A percentile compares a stretch with the other conserved stretches of the same genome.
phyloP scores from a whole-genome alignment of 2,888 invertebrate genomes.

The Drosophila robusta region DNA sequence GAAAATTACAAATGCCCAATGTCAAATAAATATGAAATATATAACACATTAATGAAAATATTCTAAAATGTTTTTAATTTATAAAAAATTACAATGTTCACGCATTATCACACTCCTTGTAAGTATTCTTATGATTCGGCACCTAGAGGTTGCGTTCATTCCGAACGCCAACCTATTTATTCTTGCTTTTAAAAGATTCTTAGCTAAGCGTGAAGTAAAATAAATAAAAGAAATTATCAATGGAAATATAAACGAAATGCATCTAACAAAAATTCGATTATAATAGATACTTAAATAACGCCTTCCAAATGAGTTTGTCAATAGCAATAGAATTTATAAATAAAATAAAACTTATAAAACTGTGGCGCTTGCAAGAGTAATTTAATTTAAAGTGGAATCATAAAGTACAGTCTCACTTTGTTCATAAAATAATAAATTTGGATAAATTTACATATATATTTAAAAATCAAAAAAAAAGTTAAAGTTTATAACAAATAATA shows the following conservation, averaged over 20 bases:
- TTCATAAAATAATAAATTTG: slow-evolving; percentile 48
- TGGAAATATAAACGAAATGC: slow-evolving; percentile 39
- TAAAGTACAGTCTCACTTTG: slow-evolving; percentile 21
- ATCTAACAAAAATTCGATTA: slow-evolving; percentile 43
- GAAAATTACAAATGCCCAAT: slow-evolving; percentile 28
- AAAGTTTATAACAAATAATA: slow-evolving; percentile 43
- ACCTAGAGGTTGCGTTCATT: slow-evolving; percentile 6
- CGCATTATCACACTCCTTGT: slow-evolving; percentile 25
- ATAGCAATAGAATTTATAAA: slow-evolving; percentile 51
- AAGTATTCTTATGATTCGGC: slow-evolving; percentile 28
- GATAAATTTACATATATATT: slow-evolving; percentile 31
- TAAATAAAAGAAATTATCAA: slow-evolving; percentile 22
- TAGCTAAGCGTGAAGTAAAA: slow-evolving; percentile 34
- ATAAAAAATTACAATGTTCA: slow-evolving; percentile 29
- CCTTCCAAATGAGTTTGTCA: slow-evolving; percentile 25
- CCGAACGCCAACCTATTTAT: slow-evolving; percentile 12
- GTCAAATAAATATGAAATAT: slow-evolving; percentile 36
- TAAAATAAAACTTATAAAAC: slow-evolving; percentile 21
- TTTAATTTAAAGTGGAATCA: slow-evolving; percentile 5
- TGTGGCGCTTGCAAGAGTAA: slow-evolving; percentile 5
- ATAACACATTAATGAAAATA: slow-evolving; percentile 27
- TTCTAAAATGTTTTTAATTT: slow-evolving; percentile 14
- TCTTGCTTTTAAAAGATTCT: slow-evolving; percentile 37
- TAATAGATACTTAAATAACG: slow-evolving; percentile 45
- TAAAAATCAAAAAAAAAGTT: slow-evolving; percentile 32